These are phyloP conservation scores for Sphinx pinastri DNA, from an alignment of 2,888 invertebrate species.

Conservation along the genomic window DNA sequence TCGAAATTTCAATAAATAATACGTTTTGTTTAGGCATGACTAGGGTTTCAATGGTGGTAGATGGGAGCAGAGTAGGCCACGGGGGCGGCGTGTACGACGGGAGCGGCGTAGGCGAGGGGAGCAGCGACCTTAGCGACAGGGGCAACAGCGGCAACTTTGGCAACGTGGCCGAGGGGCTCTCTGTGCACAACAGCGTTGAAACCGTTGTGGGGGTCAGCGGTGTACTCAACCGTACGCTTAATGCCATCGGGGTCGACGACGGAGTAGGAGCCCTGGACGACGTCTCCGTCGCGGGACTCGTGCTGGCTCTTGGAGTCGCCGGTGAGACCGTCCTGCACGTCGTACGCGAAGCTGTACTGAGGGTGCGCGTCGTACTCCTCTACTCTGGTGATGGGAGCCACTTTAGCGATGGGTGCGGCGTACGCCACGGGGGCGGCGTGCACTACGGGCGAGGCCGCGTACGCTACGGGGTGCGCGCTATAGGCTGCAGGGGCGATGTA, in stretches of 20 bases:
- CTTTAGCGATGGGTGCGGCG: constrained; percentile 28
- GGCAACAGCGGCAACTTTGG: constrained; percentile 51
- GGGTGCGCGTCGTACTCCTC: constrained; percentile 60
- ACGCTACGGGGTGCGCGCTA: constrained; percentile 49
- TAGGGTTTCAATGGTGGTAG: constrained; percentile 67
- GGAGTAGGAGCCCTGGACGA: constrained; percentile 81
- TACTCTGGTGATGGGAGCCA: constrained; percentile 49
- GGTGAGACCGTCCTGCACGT: constrained; percentile 65
- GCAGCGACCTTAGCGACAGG: constrained; percentile 53
- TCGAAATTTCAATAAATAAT: constrained; percentile 48
- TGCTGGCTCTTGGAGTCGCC: constrained; percentile 84
- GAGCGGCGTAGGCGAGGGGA: constrained; percentile 47
- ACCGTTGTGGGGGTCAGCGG: constrained; percentile 69
- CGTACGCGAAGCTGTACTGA: constrained; percentile 73
- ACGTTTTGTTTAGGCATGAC: constrained; percentile 12
- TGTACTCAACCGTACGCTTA: constrained; percentile 71
- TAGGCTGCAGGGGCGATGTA: constrained; percentile 54
- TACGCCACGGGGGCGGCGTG: constrained; percentile 35
- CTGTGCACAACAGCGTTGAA: constrained; percentile 73
- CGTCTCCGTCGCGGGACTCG: constrained; percentile 85
- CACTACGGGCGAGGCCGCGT: constrained; percentile 39
- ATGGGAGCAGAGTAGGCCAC: constrained; percentile 84
- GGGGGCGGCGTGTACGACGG: constrained; percentile 35
- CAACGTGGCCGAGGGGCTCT: constrained; percentile 64
- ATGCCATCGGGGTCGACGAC: constrained; percentile 72